Percentiles rank a stretch among this genome's conserved stretches.
Evolutionary conservation across 2,113 vertebrate species (phyloP).

Genomic region (Notothenia rossii): DNA sequence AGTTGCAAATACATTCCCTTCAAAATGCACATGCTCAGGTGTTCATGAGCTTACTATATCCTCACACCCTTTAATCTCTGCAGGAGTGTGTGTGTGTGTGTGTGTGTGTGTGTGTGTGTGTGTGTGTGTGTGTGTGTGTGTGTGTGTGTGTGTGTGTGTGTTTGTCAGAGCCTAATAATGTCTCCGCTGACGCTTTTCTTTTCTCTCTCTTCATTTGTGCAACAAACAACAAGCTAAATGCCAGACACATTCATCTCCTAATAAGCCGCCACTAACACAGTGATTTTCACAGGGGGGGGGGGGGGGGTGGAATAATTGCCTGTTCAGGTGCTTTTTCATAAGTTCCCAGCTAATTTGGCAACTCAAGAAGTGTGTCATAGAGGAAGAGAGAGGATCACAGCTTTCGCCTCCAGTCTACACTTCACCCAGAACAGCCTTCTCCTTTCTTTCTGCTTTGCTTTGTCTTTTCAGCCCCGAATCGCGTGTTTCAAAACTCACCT

Average conservation of each 20-base stretch:
- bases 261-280: conserved; percentile 62
- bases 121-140: not conserved
- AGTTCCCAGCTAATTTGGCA: conserved; percentile 73
- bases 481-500: conserved; percentile 57
- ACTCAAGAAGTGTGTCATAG: conserved; percentile 70
- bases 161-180: conserved; percentile 48
- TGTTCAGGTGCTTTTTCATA: conserved; percentile 72
- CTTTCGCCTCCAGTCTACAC: conserved; percentile 60
- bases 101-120: not conserved
- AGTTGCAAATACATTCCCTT: not conserved
- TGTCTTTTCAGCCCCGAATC: conserved; percentile 41
- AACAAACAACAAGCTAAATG: conserved; percentile 68
- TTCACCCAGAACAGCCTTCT: conserved; percentile 54
- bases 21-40: conserved; percentile 19
- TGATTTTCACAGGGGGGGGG: conserved; percentile 52
- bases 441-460: conserved; percentile 50
- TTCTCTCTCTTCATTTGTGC: conserved; percentile 56
- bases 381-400: conserved; percentile 58
- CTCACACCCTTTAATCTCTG: conserved; percentile 27
- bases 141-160: conserved; percentile 7
- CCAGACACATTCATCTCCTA: conserved; percentile 68
- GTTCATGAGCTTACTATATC: conserved; percentile 11
- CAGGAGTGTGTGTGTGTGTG: not conserved
- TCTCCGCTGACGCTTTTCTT: conserved; percentile 37
- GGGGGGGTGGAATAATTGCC: conserved; percentile 67